phyloP scores from a whole-genome alignment of 2,888 invertebrate genomes.

The Belgica antarctica region DNA sequence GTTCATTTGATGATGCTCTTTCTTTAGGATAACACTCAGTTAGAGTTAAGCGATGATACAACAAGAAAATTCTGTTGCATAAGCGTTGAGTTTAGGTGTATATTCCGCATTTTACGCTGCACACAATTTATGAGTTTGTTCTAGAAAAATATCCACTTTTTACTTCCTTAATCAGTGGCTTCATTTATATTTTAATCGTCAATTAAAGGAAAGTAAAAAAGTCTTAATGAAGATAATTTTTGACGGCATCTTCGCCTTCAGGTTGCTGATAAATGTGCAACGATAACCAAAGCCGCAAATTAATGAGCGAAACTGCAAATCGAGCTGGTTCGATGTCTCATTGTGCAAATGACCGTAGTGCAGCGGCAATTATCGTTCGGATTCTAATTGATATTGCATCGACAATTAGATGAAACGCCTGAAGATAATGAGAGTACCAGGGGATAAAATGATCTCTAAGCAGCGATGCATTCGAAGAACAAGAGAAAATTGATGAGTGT shows the following conservation, averaged over 20 bases:
- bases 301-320: background rate
- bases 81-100: background rate
- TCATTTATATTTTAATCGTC: no score
- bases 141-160: no score
- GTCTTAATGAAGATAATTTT: no score
- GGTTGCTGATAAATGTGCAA: background rate
- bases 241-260: background rate
- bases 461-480: no score
- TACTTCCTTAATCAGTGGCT: background rate
- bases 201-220: background rate
- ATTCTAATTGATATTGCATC: slow-evolving; percentile 41
- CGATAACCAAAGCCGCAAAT: background rate
- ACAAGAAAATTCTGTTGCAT: background rate
- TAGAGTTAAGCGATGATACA: slow-evolving; percentile 31
- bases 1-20: slow-evolving; percentile 14
- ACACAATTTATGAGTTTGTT: slow-evolving; percentile 11
- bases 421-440: no score
- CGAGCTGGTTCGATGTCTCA: slow-evolving; percentile 2
- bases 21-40: slow-evolving; percentile 24
- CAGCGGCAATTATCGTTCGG: slow-evolving; percentile 13
- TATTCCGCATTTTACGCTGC: background rate
- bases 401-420: slow-evolving; percentile 10
- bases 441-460: no score
- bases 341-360: background rate
- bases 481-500: background rate